Conservation (phyloP, 2,113 vertebrate species). For the Marmota monax region DNA sequence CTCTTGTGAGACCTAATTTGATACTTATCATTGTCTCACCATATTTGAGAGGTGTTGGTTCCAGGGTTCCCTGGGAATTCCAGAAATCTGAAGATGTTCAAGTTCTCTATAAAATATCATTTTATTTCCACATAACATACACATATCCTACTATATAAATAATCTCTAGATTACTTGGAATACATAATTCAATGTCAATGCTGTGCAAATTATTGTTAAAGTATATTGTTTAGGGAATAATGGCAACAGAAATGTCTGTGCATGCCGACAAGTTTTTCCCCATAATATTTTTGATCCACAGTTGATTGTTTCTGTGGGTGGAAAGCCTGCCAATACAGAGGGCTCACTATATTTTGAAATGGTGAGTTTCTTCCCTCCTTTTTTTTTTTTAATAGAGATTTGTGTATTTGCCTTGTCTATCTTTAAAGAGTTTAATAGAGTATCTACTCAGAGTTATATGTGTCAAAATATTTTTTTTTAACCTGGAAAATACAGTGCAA, state of each 20-base stretch:
- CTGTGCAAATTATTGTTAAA: neutral
- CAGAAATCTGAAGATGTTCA: neutral
- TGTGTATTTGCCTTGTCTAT: neutral
- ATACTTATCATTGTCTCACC: neutral
- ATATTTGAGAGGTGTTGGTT: neutral
- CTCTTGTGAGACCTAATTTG: neutral
- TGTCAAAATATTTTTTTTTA: constrained; percentile 53
- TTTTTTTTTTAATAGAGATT: neutral
- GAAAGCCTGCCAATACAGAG: neutral
- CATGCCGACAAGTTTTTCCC: neutral
- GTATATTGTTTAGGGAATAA: neutral
- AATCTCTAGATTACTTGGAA: neutral
- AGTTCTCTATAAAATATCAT: neutral
- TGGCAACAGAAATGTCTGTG: neutral
- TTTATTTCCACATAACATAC: neutral
- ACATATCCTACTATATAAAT: neutral
- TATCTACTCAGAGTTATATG: neutral
- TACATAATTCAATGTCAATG: neutral
- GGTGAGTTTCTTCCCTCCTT: neutral
- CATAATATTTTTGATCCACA: neutral
- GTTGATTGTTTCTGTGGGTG: neutral
- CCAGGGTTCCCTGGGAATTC: neutral
- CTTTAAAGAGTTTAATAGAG: constrained; percentile 50
- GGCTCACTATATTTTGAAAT: neutral
- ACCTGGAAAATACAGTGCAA: neutral